Percentiles rank a stretch among this genome's conserved stretches.
These are phyloP conservation scores for Chloroceryle amazona DNA, from an alignment of 2,797 vertebrate genomes.

Conservation along the genomic window DNA sequence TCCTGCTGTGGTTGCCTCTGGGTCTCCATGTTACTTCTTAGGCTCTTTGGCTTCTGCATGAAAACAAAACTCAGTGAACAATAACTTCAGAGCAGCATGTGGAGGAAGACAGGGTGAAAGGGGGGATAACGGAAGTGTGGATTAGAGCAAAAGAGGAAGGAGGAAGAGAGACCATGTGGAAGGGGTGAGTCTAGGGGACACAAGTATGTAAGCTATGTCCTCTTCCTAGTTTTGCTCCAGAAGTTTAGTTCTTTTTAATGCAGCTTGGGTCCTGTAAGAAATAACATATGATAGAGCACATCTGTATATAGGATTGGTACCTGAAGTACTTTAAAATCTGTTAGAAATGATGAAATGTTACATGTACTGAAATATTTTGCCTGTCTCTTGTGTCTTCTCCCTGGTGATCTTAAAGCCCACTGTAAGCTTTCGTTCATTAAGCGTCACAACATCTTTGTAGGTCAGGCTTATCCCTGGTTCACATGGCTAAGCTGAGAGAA, in stretches of 20 bases:
- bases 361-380: background rate
- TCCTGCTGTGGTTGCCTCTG: background rate
- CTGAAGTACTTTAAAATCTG: background rate
- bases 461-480: background rate
- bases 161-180: background rate
- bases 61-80: slow-evolving; percentile 22
- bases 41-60: background rate
- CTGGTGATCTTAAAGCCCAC: background rate
- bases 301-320: background rate
- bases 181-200: background rate
- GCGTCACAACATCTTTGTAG: background rate
- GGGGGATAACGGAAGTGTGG: background rate
- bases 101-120: background rate
- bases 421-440: background rate
- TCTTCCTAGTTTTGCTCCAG: background rate
- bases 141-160: background rate
- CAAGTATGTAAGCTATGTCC: background rate
- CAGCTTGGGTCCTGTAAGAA: background rate
- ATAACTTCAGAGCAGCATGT: background rate
- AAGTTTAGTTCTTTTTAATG: background rate
- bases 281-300: background rate
- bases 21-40: background rate
- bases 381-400: background rate
- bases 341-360: background rate
- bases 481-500: background rate